phyloP scores from a whole-genome alignment of 2,113 vertebrate genomes.

The Suncus etruscus region DNA sequence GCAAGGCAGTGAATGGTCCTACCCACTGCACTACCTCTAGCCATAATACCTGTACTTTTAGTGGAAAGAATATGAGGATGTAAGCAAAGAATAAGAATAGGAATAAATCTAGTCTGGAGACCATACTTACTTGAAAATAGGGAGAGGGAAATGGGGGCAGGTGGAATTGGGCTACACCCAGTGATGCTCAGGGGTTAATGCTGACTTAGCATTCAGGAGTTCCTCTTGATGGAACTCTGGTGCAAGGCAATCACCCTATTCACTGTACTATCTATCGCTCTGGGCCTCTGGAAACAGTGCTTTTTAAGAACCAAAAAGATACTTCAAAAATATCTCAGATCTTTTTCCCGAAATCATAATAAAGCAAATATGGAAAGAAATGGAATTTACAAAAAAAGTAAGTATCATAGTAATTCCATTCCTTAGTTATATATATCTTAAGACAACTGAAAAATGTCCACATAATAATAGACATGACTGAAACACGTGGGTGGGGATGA shows the following conservation, averaged over 20 bases:
- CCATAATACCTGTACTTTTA: neutral
- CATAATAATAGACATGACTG: too few relatives aligned
- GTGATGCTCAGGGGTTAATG: too few relatives aligned
- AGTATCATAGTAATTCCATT: neutral
- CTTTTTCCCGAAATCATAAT: conserved; percentile 19
- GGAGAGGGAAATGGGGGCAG: too few relatives aligned
- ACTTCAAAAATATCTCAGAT: neutral
- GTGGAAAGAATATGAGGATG: conserved; percentile 39
- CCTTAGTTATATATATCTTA: neutral
- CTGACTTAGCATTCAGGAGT: too few relatives aligned
- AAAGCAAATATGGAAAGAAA: conserved; percentile 30
- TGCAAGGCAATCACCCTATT: too few relatives aligned
- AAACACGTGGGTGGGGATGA: too few relatives aligned
- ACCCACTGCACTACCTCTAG: neutral
- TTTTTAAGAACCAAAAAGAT: conserved; percentile 36
- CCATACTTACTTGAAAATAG: neutral
- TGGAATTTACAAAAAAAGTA: neutral
- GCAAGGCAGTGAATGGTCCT: too few relatives aligned
- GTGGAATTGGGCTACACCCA: too few relatives aligned
- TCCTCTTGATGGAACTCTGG: too few relatives aligned
- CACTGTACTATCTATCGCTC: too few relatives aligned
- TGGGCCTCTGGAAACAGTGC: neutral
- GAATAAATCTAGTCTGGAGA: conserved; percentile 8
- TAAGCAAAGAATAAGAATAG: conserved; percentile 12
- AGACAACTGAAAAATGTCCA: too few relatives aligned